Evolutionary conservation across 2,888 invertebrate genomes (phyloP), one percentile per base, ranked within the genome.

Genomic region (Camponotus fellah): DNA sequence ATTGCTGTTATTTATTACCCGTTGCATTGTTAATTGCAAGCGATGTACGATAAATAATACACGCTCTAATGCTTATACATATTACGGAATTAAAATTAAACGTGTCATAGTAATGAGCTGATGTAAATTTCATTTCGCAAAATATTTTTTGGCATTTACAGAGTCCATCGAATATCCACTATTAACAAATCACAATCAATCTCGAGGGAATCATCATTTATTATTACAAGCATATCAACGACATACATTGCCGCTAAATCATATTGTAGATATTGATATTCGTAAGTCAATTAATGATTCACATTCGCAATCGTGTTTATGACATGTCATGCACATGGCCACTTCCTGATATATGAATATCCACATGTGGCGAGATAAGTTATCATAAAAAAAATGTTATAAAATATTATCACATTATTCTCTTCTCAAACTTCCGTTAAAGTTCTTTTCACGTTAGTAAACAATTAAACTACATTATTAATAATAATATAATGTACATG

Each of bases 231-330:
- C 69, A 49, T 85, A 85, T 85, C 83, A 66, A 34, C 21, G 77
- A 53, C 26, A 65, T 46, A 60, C 32, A 74, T 79, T 69, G 72
- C 40, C 56, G 66, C 80, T 85, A 83, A 76, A 86, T 86, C 80
- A 85, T 82, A 53, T 53, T 53, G 49, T 71, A 37, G 75, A 64
- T 66, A 56, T 21, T 83, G 53, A 75, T 56, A 71, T 62, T 76
- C 62, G 69, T 85, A 83, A 85, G 76, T 82, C 82, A 84, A 77
- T 80, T 76, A 76, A 66, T 56, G 46, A 74, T 71, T 80, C 58
- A 53, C 66, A 72, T 69, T 85, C 65, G 26, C 26, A 46, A 65
- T 74, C 69, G 32, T 53, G 43, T 82, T 82, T 56, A 62, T 71
- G 72, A 74, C 76, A 58, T 68, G 85, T 86, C 72, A 58, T 21